Evolutionary conservation across 2,888 invertebrate genomes (phyloP).

Genomic region (Cyclophora albipunctata): DNA sequence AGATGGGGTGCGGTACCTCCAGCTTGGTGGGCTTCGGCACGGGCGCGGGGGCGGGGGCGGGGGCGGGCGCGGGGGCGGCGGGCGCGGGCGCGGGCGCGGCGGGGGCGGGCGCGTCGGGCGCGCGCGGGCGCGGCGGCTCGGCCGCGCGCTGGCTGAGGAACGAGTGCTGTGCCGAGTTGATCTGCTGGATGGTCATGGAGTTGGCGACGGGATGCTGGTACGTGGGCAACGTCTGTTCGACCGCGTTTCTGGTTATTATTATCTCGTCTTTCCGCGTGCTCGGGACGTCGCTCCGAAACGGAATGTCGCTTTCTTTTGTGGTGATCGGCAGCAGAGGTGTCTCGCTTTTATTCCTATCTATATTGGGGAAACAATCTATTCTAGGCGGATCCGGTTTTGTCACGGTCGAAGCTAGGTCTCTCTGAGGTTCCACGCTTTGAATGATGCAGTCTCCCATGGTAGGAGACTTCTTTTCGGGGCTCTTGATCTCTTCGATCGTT

Average conservation of each 20-base stretch:
- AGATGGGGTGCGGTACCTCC: conserved; percentile 68
- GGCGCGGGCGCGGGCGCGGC: conserved; percentile 10
- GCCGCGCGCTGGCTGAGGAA: conserved; percentile 52
- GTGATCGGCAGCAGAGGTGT: conserved; percentile 35
- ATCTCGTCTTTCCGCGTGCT: conserved; percentile 58
- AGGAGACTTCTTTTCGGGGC: conserved; percentile 53
- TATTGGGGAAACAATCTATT: conserved; percentile 50
- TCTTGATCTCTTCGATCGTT: conserved; percentile 48
- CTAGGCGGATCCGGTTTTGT: conserved; percentile 53
- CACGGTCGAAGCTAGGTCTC: conserved; percentile 39
- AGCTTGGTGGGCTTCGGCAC: conserved; percentile 44
- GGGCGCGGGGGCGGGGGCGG: conserved; percentile 48
- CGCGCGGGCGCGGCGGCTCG: no score
- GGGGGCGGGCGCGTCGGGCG: no score
- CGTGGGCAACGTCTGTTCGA: conserved; percentile 50
- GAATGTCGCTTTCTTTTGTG: conserved; percentile 51
- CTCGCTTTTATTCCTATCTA: conserved; percentile 47
- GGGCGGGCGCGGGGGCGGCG: conserved; percentile 29
- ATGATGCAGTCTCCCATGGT: conserved; percentile 56
- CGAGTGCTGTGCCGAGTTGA: conserved; percentile 53
- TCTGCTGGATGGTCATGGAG: conserved; percentile 64
- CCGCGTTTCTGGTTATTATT: conserved; percentile 53
- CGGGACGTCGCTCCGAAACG: conserved; percentile 51
- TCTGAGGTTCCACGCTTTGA: conserved; percentile 53
- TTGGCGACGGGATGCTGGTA: conserved; percentile 53